Percentiles rank a stretch among this genome's conserved stretches.
phyloP scores from a whole-genome alignment of 2,113 vertebrate species.

The Stomatorhinus ivindoensis region DNA sequence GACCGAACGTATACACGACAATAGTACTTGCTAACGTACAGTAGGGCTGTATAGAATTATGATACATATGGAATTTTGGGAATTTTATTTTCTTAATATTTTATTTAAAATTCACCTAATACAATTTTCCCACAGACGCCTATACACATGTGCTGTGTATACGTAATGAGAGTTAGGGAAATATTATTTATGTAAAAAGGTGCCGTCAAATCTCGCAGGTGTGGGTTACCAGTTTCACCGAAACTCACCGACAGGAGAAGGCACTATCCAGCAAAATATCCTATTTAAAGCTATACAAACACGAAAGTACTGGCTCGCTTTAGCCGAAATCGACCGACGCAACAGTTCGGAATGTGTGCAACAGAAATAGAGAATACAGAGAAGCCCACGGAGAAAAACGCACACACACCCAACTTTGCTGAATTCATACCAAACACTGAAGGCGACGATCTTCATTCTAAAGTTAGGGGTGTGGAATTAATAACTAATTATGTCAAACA shows the following conservation, averaged over 20 bases:
- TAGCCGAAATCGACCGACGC: constrained; percentile 8
- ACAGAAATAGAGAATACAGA: neutral
- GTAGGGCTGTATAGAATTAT: neutral
- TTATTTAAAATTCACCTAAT: neutral
- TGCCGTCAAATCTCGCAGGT: constrained; percentile 51
- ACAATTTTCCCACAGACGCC: neutral
- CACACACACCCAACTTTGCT: neutral
- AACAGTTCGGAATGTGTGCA: constrained; percentile 19
- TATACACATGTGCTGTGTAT: neutral
- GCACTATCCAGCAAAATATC: constrained; percentile 19
- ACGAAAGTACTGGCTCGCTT: neutral
- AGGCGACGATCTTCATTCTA: neutral
- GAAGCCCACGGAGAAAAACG: neutral
- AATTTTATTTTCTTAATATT: neutral
- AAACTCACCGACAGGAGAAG: constrained; percentile 43
- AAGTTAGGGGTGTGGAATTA: neutral
- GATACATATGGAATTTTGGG: neutral
- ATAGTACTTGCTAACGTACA: neutral
- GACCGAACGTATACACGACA: neutral
- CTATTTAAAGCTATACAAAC: constrained; percentile 41
- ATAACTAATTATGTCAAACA: neutral
- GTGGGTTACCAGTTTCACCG: constrained; percentile 49
- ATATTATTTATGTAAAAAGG: constrained; percentile 37
- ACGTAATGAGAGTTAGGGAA: neutral
- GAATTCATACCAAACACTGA: neutral